Conservation (phyloP, 2,113 vertebrate species). For the Rhea pennata region DNA sequence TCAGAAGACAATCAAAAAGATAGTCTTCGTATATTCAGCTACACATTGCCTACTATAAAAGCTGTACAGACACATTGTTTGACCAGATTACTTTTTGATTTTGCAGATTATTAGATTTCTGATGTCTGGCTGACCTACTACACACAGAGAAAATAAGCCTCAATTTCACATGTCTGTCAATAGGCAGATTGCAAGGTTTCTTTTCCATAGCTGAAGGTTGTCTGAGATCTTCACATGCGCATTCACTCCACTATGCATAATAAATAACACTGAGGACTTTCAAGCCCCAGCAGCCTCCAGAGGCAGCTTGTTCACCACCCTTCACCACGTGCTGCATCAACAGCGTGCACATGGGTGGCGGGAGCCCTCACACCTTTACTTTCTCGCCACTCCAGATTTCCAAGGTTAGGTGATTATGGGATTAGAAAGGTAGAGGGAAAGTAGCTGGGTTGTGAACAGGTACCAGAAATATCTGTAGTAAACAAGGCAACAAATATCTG, state of each 20-base stretch:
- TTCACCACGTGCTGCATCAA: background rate
- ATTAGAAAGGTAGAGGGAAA: constrained; percentile 51
- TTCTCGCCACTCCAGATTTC: background rate
- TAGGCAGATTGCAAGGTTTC: background rate
- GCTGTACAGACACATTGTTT: background rate
- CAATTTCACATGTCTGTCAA: background rate
- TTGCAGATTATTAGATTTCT: background rate
- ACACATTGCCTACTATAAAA: background rate
- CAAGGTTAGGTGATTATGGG: constrained; percentile 9
- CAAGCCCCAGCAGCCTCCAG: background rate
- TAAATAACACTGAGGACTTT: background rate
- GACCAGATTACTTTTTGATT: background rate
- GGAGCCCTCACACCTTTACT: background rate
- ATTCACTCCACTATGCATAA: background rate
- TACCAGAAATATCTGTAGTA: constrained; percentile 51
- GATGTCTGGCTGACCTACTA: background rate
- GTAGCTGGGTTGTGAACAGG: constrained; percentile 1
- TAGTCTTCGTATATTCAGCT: background rate
- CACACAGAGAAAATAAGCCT: background rate
- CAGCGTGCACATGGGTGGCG: rapidly evolving
- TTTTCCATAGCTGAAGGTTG: background rate
- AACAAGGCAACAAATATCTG: constrained; percentile 14
- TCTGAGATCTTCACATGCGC: background rate
- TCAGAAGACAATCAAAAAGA: background rate
- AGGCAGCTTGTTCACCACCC: background rate